These are phyloP conservation scores for Atta colombica DNA, from an alignment of 1,140 invertebrate species.

Conservation along the genomic window DNA sequence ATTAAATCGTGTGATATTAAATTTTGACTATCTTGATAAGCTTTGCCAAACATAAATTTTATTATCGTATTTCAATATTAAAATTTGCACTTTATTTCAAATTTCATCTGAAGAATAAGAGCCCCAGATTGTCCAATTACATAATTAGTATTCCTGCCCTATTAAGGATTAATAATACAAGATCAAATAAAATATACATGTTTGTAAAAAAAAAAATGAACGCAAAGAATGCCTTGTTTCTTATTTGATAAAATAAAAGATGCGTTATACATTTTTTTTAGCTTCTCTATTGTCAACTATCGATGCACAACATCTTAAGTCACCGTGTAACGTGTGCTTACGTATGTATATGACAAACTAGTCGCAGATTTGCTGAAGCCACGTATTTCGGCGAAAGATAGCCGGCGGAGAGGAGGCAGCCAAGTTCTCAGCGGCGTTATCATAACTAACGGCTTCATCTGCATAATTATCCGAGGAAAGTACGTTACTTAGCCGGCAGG, in stretches of 20 bases:
- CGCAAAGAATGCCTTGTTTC: neutral
- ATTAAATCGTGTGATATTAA: too few species aligned
- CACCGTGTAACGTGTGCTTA: neutral
- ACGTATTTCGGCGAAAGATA: slow-evolving; percentile 44
- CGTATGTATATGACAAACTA: slow-evolving; percentile 15
- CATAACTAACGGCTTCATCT: slow-evolving; percentile 85
- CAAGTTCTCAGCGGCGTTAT: slow-evolving; percentile 77
- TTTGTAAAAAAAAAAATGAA: neutral
- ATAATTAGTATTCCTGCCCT: too few species aligned
- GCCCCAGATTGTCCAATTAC: too few species aligned
- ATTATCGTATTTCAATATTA: too few species aligned
- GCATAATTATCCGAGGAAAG: slow-evolving; percentile 84
- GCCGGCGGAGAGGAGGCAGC: slow-evolving; percentile 20
- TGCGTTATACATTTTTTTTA: neutral
- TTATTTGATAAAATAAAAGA: neutral
- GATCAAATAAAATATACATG: neutral
- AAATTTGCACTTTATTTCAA: too few species aligned
- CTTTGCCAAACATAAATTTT: too few species aligned
- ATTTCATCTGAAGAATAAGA: too few species aligned
- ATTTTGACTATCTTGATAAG: too few species aligned
- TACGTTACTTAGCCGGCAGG: slow-evolving; percentile 82
- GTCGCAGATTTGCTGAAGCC: slow-evolving; percentile 52
- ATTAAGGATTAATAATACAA: too few species aligned
- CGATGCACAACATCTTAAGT: neutral
- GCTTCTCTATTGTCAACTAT: neutral